Evolutionary conservation across 1,140 invertebrate genomes (phyloP).

Genomic region (Agrilus planipennis): DNA sequence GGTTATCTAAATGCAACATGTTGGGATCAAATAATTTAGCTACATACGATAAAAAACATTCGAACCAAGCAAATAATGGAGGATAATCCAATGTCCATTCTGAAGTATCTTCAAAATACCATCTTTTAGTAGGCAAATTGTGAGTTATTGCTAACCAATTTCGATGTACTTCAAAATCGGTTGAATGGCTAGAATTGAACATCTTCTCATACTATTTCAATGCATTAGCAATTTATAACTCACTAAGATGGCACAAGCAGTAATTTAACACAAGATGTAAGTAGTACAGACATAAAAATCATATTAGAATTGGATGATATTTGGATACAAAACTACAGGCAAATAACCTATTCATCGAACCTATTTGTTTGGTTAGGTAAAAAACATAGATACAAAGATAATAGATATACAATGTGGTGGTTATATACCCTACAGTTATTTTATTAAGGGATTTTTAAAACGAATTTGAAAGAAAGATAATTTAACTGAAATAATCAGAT

Average conservation of each 20-base stretch:
- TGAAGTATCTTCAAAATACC: slow-evolving; percentile 85
- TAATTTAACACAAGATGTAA: slow-evolving; percentile 48
- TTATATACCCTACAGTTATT: no score
- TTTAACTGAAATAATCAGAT: no score
- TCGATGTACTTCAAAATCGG: slow-evolving; percentile 91
- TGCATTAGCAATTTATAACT: slow-evolving; percentile 26
- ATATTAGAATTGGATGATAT: no score
- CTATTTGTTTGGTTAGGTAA: no score
- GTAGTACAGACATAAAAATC: no score
- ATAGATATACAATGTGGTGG: no score
- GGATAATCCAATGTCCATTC: slow-evolving; percentile 99
- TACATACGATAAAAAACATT: slow-evolving; percentile 68
- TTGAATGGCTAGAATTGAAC: slow-evolving; percentile 53
- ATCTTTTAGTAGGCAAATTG: slow-evolving; percentile 66
- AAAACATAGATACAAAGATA: no score
- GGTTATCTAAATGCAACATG: slow-evolving; percentile 76
- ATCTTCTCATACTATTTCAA: slow-evolving; percentile 11
- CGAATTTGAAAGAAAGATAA: no score
- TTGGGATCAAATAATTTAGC: slow-evolving; percentile 73
- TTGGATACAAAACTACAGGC: no score
- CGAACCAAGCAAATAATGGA: slow-evolving; percentile 97
- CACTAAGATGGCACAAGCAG: slow-evolving; percentile 54
- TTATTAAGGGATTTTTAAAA: no score
- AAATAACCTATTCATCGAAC: no score
- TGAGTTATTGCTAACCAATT: slow-evolving; percentile 97